Evolutionary conservation across 2,888 invertebrate species (phyloP), one percentile per base, ranked within the genome.

Genomic region (Priocnemis perturbator): DNA sequence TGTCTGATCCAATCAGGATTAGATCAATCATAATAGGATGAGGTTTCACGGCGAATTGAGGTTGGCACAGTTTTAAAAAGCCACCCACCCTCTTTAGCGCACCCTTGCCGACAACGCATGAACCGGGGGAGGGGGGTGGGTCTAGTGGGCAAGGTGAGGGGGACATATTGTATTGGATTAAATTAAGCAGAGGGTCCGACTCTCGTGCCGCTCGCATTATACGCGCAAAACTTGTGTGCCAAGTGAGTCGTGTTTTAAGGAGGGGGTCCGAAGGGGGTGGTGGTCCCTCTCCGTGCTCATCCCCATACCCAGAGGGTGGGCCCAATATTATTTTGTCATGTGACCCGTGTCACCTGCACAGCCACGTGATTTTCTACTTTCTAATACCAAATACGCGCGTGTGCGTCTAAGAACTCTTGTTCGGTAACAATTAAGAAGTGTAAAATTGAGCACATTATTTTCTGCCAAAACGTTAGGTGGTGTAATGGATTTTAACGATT

Each of bases 161-260:
- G 80, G 80, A 84, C 88, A 88, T 87, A 88, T 87, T 87, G 85
- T 86, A 87, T 87, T 88, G 87, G 87, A 88, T 88, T 88, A 87
- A 88, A 87, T 88, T 87, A 87, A 88, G 82, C 86, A 77, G 74
- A 77, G 81, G 82, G 74, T 72, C 74, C 78, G 73, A 81, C 74
- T 37, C 75, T 67, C 74, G 77, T 76, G 80, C 79, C 78, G 74
- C 11, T 37, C 70, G 81, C 78, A 83, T 85, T 86, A 85, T 85
- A 82, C 78, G 83, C 82, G 77, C 80, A 76, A 76, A 85, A 88
- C 87, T 88, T 83, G 85, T 86, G 83, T 87, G 83, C 87, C 87
- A 88, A 88, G 88, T 87, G 88, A 88, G 67, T 84, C 87, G 85
- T 86, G 81, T 78, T 83, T 82, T 79, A 78, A 64, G 78, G 77